phyloP scores from a whole-genome alignment of 2,113 vertebrate species.

The Seriola dumerili region DNA sequence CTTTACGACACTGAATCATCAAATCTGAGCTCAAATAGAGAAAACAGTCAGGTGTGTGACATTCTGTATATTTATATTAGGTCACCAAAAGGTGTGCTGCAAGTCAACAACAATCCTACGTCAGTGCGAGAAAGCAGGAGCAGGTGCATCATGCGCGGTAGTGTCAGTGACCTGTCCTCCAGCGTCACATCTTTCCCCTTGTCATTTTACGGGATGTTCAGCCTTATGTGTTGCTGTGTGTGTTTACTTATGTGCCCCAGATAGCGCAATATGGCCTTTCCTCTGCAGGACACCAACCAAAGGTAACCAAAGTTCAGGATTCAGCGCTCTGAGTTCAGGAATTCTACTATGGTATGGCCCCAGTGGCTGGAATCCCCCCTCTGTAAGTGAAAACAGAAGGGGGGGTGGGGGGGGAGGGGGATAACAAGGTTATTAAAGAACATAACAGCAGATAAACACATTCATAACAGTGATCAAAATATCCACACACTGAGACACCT shows the following conservation, averaged over 20 bases:
- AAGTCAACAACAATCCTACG: conserved; percentile 24
- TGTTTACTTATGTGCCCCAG: conserved; percentile 53
- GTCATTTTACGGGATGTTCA: conserved; percentile 25
- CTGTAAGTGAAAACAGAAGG: conserved; percentile 61
- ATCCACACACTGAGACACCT: conserved; percentile 72
- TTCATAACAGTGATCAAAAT: conserved; percentile 76
- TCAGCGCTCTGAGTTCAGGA: conserved; percentile 5
- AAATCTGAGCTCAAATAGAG: background rate
- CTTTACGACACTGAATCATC: background rate
- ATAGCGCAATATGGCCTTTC: conserved; percentile 11
- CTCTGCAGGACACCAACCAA: conserved; percentile 13
- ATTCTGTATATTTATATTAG: background rate
- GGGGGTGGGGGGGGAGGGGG: background rate
- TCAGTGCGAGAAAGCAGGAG: conserved; percentile 22
- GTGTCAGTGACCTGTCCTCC: conserved; percentile 58
- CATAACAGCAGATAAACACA: conserved; percentile 76
- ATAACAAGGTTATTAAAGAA: conserved; percentile 82
- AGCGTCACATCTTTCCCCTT: conserved; percentile 24
- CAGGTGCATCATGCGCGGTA: conserved; percentile 28
- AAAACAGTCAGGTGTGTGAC: background rate
- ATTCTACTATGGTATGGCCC: background rate
- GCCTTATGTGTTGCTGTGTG: conserved; percentile 36
- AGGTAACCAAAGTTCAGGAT: conserved; percentile 63
- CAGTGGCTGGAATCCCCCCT: background rate
- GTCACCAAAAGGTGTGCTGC: background rate